phyloP scores from a whole-genome alignment of 1,140 invertebrate genomes.

The Battus philenor region DNA sequence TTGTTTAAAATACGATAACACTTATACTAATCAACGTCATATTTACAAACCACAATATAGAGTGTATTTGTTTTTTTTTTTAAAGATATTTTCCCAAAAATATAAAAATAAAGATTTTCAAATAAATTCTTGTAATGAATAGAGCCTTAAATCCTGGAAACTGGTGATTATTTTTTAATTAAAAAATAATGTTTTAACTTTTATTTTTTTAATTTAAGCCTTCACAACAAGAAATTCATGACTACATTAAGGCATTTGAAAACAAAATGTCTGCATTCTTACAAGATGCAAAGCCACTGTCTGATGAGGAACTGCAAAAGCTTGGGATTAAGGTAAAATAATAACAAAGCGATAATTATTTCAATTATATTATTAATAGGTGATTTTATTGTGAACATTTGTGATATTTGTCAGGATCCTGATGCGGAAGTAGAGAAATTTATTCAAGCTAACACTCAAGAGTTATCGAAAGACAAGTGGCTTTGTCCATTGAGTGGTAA shows the following conservation, averaged over 20 bases:
- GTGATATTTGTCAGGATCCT: slow-evolving; percentile 74
- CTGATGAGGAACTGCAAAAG: slow-evolving; percentile 89
- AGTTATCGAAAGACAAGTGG: slow-evolving; percentile 98
- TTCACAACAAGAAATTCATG: slow-evolving; percentile 81
- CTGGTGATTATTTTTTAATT: too few relatives aligned
- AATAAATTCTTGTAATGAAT: too few relatives aligned
- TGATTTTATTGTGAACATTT: slow-evolving; percentile 1
- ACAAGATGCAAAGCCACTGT: slow-evolving; percentile 81
- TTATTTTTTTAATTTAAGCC: too few relatives aligned
- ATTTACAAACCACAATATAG: too few relatives aligned
- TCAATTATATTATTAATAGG: slow-evolving; percentile 10
- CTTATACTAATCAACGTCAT: too few relatives aligned
- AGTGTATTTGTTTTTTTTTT: too few relatives aligned
- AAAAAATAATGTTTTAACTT: too few relatives aligned
- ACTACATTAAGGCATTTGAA: slow-evolving; percentile 89
- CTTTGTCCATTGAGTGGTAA: slow-evolving; percentile 98
- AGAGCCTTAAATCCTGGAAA: too few relatives aligned
- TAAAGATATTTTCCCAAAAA: too few relatives aligned
- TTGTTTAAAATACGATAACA: too few relatives aligned
- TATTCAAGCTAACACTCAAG: slow-evolving; percentile 94
- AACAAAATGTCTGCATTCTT: slow-evolving; percentile 93
- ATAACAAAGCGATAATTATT: slow-evolving; percentile 4
- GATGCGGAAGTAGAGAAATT: slow-evolving; percentile 97
- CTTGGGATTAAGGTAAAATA: slow-evolving; percentile 85
- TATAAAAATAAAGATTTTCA: too few relatives aligned